Conservation (phyloP, 1,140 invertebrate genomes). For the Akabosia matsudoensis region DNA sequence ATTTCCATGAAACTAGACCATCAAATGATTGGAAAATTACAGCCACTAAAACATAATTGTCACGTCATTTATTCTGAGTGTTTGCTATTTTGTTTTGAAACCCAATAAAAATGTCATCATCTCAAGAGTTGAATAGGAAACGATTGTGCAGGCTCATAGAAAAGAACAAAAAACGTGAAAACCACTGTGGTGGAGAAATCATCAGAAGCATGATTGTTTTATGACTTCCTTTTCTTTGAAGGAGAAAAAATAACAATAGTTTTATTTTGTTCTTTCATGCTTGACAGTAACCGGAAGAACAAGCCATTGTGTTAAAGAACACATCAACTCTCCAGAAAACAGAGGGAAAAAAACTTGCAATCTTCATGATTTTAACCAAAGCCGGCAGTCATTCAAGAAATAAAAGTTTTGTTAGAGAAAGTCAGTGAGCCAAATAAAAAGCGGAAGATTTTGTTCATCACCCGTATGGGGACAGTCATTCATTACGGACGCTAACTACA, state of each 20-base stretch:
- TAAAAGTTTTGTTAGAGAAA: not conserved
- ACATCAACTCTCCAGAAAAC: not conserved
- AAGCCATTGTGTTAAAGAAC: not conserved
- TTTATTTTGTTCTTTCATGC: not conserved
- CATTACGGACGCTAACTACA: not conserved
- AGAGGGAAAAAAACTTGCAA: not conserved
- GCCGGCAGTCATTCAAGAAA: not conserved
- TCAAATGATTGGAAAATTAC: not conserved
- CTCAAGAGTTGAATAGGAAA: too few species aligned
- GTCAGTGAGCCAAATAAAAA: not conserved
- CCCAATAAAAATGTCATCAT: not conserved
- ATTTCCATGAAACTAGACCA: not conserved
- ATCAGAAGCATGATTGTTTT: not conserved
- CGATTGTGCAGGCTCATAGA: too few species aligned
- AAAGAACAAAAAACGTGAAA: too few species aligned
- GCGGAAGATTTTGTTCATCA: not conserved
- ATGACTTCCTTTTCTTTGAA: constrained; percentile 1
- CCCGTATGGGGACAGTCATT: not conserved
- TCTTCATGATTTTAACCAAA: not conserved
- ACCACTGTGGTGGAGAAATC: too few species aligned
- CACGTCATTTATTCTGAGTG: not conserved
- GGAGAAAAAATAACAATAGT: not conserved
- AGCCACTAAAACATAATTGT: not conserved
- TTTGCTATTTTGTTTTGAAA: not conserved
- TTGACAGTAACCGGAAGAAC: not conserved